Evolutionary conservation across 2,888 invertebrate genomes (phyloP).

Genomic region (Eustalomyia histrio): DNA sequence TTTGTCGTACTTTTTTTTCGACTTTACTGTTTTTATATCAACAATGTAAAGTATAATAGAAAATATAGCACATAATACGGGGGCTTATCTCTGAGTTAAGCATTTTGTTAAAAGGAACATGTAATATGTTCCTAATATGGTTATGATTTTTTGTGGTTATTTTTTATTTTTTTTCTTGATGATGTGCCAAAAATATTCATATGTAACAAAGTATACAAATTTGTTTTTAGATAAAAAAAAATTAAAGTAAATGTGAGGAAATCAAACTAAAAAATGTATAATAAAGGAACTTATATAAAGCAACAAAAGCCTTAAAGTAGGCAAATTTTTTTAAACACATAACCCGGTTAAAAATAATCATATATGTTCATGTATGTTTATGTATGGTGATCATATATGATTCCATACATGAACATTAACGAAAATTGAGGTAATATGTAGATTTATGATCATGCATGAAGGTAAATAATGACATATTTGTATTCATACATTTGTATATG

Average conservation of each 20-base stretch:
- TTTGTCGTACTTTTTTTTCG: neutral
- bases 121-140: slow-evolving; percentile 53
- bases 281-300: slow-evolving; percentile 24
- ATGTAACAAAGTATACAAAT: too few relatives aligned
- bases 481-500: too few relatives aligned
- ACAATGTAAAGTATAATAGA: neutral
- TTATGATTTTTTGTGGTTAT: slow-evolving; percentile 38
- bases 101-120: slow-evolving; percentile 56
- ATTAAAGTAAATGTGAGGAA: too few relatives aligned
- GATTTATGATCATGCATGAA: too few relatives aligned
- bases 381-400: too few relatives aligned
- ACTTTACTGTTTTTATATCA: neutral
- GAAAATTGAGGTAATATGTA: too few relatives aligned
- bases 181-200: slow-evolving; percentile 50
- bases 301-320: slow-evolving; percentile 37
- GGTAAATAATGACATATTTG: too few relatives aligned
- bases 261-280: slow-evolving; percentile 1
- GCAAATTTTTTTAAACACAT: slow-evolving; percentile 9
- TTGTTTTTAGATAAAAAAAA: slow-evolving; percentile 1
- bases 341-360: too few relatives aligned
- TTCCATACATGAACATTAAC: too few relatives aligned
- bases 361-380: too few relatives aligned
- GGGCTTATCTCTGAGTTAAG: slow-evolving; percentile 42
- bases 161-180: too few relatives aligned
- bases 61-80: slow-evolving; percentile 33